Base-by-base conservation (phyloP, 2,113 vertebrate species). In the Stictonetta naevosa region DNA sequence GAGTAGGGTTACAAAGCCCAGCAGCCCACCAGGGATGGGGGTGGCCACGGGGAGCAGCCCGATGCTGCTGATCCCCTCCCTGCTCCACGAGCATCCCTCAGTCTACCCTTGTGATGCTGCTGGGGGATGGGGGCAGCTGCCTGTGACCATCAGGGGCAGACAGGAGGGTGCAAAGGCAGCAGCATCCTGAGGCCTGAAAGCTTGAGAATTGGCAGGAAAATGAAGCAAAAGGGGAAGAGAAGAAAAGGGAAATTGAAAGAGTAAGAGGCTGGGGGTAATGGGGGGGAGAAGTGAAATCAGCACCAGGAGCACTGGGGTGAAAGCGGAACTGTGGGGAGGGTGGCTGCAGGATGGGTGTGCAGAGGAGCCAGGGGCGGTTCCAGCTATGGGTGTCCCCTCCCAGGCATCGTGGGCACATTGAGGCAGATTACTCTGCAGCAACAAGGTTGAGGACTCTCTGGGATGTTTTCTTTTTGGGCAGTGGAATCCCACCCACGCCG, bases 51-150 rank as follows among this genome's bases (percentile, higher is more conserved):
- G n/a, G 33, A 46, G 60, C 60, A 83, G 63, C 19, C 29, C 0
- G 4, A 28, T 59, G 40, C 15, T n/a, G 23, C 23, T 0, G 4
- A 63, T 8, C 40, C 10, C 19, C 56, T 26, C 26, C 4, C 0
- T 0, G 2, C 38, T 18, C 46, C 15, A 1, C 0, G 15, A 6
- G 0, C 1, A 26, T 60, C 33, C 52, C 46, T 67, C 63, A 0
- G 0, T 66, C 26, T 16, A 38, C 38, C 18, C 1, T 5, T 0
- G 0, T 0, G 1, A 6, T 2, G 28, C 77, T n/a, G 38, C 50
- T 0, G 0, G 69, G 29, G n/a, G 8, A 23, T 15, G 38, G 28
- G 56, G 25, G 21, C 52, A 42, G 48, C 2, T 33, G 40, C 52
- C 36, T 16, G 28, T 0, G 1, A 13, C 34, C 21, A 31, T 13